phyloP scores from a whole-genome alignment of 2,888 invertebrate species.

The Habrosyne pyritoides region DNA sequence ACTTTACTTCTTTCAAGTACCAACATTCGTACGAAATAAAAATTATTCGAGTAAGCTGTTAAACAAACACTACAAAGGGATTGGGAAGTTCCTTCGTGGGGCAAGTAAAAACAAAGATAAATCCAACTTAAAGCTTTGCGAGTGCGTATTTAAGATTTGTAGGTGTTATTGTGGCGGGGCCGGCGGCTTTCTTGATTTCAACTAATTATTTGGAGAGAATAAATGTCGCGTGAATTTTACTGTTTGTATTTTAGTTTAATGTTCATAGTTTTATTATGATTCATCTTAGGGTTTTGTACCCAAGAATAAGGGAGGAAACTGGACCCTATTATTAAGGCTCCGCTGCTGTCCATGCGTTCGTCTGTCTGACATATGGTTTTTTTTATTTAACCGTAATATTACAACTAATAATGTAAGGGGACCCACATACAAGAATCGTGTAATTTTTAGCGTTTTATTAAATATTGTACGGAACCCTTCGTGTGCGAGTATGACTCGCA shows the following conservation, averaged over 20 bases:
- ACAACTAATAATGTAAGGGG: too few relatives aligned
- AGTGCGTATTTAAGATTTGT: slow-evolving; percentile 56
- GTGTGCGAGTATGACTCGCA: too few relatives aligned
- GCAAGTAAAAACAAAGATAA: slow-evolving; percentile 76
- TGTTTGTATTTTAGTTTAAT: neutral
- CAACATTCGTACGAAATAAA: slow-evolving; percentile 39
- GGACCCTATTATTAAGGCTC: too few relatives aligned
- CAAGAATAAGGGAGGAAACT: too few relatives aligned
- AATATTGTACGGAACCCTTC: too few relatives aligned
- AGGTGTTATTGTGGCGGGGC: slow-evolving; percentile 28
- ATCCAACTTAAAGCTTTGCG: slow-evolving; percentile 66
- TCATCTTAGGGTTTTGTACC: too few relatives aligned
- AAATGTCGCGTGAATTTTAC: slow-evolving; percentile 38
- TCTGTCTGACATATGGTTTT: too few relatives aligned
- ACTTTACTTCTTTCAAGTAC: slow-evolving; percentile 2
- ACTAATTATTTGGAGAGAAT: slow-evolving; percentile 51
- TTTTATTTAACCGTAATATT: too few relatives aligned
- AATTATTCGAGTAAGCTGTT: slow-evolving; percentile 62
- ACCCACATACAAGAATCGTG: too few relatives aligned
- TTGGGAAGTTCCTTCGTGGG: slow-evolving; percentile 62
- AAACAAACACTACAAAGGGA: slow-evolving; percentile 68
- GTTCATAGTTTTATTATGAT: neutral
- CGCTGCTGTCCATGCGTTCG: too few relatives aligned
- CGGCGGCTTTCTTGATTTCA: slow-evolving; percentile 49
- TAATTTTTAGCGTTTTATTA: too few relatives aligned